A percentile compares a stretch with the other conserved stretches of the same genome.
Evolutionary conservation across 2,888 invertebrate species (phyloP).

Genomic region (Megaustenia siamemsis): DNA sequence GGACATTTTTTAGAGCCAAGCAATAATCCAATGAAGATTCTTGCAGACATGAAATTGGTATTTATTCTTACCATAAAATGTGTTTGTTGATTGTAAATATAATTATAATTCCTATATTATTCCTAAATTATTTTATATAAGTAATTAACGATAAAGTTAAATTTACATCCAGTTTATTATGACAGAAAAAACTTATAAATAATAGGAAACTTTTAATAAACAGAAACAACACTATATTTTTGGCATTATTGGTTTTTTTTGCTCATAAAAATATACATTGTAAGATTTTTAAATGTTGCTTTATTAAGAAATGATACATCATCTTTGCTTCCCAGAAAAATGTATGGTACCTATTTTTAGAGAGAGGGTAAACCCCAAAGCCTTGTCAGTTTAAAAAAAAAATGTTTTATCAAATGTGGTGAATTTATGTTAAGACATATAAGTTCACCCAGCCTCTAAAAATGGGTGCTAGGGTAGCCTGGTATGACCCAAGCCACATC

Average conservation of each 20-base stretch:
- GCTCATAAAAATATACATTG: neutral
- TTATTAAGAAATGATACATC: no score
- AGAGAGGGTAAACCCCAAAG: no score
- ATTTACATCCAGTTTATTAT: neutral
- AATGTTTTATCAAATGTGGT: no score
- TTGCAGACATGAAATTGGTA: constrained; percentile 75
- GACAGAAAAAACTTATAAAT: neutral
- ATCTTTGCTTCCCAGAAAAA: no score
- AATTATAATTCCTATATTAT: neutral
- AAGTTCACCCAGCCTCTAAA: no score
- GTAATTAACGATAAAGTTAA: neutral
- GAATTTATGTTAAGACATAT: no score
- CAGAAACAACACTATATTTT: no score
- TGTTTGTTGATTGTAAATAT: neutral
- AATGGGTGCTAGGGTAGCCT: no score
- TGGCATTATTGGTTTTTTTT: neutral
- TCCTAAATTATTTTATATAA: neutral
- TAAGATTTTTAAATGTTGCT: neutral
- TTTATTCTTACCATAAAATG: constrained; percentile 30
- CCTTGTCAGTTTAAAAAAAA: no score
- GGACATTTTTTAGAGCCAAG: constrained; percentile 77
- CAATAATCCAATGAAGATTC: constrained; percentile 73
- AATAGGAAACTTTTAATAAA: neutral
- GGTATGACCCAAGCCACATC: no score
- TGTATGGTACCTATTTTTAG: no score